These are phyloP conservation scores for Neolamprologus tretocephalus DNA, from an alignment of 2,113 vertebrate genomes.

Conservation along the genomic window DNA sequence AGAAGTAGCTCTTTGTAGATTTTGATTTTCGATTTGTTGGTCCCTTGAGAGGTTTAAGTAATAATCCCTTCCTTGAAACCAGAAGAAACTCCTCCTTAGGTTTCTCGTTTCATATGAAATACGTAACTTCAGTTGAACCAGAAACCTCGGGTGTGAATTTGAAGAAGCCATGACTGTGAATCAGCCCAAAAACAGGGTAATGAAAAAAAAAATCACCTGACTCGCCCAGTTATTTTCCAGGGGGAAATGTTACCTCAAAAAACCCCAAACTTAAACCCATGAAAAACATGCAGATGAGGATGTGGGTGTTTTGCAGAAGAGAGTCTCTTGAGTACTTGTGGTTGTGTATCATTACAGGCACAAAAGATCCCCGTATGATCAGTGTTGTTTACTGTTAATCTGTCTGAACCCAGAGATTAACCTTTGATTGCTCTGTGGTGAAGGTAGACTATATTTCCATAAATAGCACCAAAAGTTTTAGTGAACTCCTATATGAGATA, in stretches of 20 bases:
- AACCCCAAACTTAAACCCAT: background rate
- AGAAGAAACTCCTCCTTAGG: background rate
- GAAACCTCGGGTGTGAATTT: background rate
- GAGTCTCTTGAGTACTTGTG: background rate
- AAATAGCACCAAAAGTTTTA: background rate
- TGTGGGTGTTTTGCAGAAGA: slow-evolving; percentile 42
- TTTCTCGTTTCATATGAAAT: background rate
- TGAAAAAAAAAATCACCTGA: background rate
- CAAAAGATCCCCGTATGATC: background rate
- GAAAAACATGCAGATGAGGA: slow-evolving; percentile 25
- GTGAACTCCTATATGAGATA: background rate
- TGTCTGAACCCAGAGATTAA: background rate
- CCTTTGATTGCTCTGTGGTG: background rate
- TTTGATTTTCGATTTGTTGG: background rate
- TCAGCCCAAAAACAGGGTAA: background rate
- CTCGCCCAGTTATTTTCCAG: background rate
- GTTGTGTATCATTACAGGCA: background rate
- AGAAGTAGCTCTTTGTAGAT: background rate
- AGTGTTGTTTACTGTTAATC: background rate
- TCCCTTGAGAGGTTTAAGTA: background rate
- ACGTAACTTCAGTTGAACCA: background rate
- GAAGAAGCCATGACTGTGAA: background rate
- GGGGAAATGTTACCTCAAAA: background rate
- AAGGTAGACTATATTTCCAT: background rate
- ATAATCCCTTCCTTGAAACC: background rate